Evolutionary conservation across 2,888 invertebrate genomes (phyloP), one percentile per base, ranked within the genome.

Genomic region (Apotomis capreana): DNA sequence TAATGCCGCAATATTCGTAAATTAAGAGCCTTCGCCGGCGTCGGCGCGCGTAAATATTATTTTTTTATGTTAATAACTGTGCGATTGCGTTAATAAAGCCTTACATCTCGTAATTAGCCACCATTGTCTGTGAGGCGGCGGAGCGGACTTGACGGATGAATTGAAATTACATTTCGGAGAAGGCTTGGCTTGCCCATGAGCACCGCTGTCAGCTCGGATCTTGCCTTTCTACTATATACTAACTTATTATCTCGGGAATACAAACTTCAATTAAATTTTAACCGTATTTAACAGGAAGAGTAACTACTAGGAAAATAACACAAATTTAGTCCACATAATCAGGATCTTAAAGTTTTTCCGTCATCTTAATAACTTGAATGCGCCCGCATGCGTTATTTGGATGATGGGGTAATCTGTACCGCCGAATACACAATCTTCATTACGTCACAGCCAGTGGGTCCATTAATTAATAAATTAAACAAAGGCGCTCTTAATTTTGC

Each of bases 381-480:
- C 15, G 68, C 69, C 60, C 55, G 60, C 52, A 51, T 68, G 62
- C 75, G 70, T 73, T 75, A 76, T 78, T 77, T 77, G 70, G 70
- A 77, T 74, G 74, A 70, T 74, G 74, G 74, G 75, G 74, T 84
- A 83, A 84, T 85, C 84, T 80, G 79, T 81, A 80, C 78, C 79
- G 75, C 78, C 76, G 77, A 74, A 77, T 81, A 75, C 78, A 78
- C 76, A 78, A 78, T 70, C 74, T 70, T 75, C 71, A 74, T 71
- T 75, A 75, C 74, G 83, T 83, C 82, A 83, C 83, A 88, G 87
- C 87, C 89, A 87, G 84, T 87, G 89, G 86, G 84, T 89, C 87
- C 87, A 89, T 92, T 92, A 91, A 93, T 92, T 92, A 91, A 92
- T 91, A 91, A 92, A 92, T 92, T 90, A 91, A 92, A 92, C 91